These are phyloP conservation scores for Ceyx melanurus DNA, from an alignment of 2,113 vertebrate genomes.

Conservation along the genomic window DNA sequence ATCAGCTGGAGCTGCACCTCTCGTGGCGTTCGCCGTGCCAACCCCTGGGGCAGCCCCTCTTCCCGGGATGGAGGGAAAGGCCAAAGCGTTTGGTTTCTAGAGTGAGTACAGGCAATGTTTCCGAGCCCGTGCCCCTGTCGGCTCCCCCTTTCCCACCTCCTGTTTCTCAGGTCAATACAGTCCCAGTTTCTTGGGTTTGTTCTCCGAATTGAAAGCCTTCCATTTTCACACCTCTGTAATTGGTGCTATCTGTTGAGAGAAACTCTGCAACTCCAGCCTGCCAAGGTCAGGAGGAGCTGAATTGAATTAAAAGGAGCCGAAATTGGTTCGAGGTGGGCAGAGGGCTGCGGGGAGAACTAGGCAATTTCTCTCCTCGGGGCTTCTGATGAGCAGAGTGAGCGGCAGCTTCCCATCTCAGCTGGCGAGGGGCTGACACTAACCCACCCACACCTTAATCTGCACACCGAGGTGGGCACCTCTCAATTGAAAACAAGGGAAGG, in stretches of 20 bases:
- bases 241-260: conserved; percentile 79
- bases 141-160: neutral
- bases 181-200: conserved; percentile 57
- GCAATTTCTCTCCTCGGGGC: conserved; percentile 61
- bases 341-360: conserved; percentile 22
- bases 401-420: neutral
- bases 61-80: fast-evolving
- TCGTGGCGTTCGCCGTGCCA: neutral
- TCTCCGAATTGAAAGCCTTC: conserved; percentile 71
- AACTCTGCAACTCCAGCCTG: conserved; percentile 72
- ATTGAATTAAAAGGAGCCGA: conserved; percentile 77
- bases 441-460: conserved; percentile 20
- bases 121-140: neutral
- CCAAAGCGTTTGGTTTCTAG: neutral
- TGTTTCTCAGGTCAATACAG: conserved; percentile 58
- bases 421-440: neutral
- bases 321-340: conserved; percentile 71
- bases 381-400: conserved; percentile 19
- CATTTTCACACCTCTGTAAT: conserved; percentile 81
- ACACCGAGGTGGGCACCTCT: conserved; percentile 5
- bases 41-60: neutral
- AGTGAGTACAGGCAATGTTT: neutral
- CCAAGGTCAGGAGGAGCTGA: conserved; percentile 72
- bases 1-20: fast-evolving
- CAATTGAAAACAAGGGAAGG: conserved; percentile 56